Conservation (phyloP, 2,888 invertebrate species). For the Schizotus pectinicornis region DNA sequence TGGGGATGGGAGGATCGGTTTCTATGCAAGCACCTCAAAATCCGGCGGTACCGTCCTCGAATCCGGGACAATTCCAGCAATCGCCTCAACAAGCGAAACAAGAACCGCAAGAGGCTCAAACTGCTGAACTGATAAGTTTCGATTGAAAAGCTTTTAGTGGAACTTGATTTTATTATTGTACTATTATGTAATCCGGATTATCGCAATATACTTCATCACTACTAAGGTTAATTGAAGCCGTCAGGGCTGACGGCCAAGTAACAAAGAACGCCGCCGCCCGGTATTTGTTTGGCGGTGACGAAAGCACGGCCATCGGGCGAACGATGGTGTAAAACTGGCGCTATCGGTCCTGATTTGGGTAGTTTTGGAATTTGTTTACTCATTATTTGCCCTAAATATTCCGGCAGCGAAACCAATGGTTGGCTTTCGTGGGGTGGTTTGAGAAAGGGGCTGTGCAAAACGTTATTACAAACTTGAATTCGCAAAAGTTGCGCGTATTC, state of each 20-base stretch:
- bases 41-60: constrained; percentile 32
- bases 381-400: constrained; percentile 59
- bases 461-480: constrained; percentile 60
- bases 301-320: constrained; percentile 64
- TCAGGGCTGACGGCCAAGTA: constrained; percentile 65
- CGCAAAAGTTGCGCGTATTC: constrained; percentile 62
- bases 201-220: constrained; percentile 15
- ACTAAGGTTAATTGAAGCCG: constrained; percentile 41
- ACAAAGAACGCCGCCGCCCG: constrained; percentile 63
- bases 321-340: constrained; percentile 61
- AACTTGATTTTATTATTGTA: constrained; percentile 7
- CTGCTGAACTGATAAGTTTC: constrained; percentile 83
- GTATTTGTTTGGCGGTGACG: constrained; percentile 61
- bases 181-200: constrained; percentile 2
- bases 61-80: constrained; percentile 29
- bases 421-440: constrained; percentile 55
- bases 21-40: constrained; percentile 19
- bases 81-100: constrained; percentile 35
- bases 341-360: constrained; percentile 62
- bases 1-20: constrained; percentile 25
- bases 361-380: constrained; percentile 57
- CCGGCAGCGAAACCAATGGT: constrained; percentile 57
- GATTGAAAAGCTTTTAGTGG: constrained; percentile 63
- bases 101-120: constrained; percentile 61
- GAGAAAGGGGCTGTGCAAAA: constrained; percentile 60